A percentile compares a stretch with the other conserved stretches of the same genome.
phyloP scores from a whole-genome alignment of 2,113 vertebrate species.

The Pholis gunnellus region DNA sequence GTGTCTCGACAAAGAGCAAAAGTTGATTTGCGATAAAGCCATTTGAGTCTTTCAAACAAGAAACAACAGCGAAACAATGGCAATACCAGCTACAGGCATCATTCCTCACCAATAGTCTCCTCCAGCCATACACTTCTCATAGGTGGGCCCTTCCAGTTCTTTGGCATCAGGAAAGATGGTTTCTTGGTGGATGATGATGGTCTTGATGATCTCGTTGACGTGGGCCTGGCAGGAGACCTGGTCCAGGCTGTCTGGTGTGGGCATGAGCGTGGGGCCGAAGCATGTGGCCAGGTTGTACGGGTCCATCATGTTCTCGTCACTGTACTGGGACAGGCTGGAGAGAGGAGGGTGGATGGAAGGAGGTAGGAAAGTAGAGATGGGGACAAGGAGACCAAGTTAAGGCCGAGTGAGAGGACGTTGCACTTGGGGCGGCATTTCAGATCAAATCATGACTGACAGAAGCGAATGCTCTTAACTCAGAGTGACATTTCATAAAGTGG shows the following conservation, averaged over 20 bases:
- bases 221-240: constrained; percentile 99
- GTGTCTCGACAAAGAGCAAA: not conserved
- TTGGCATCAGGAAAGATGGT: constrained; percentile 96
- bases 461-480: not conserved
- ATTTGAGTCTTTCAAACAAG: not conserved
- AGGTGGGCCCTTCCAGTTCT: constrained; percentile 95
- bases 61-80: not conserved
- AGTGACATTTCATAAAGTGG: not conserved
- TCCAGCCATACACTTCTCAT: constrained; percentile 99
- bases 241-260: constrained; percentile 95
- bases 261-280: constrained; percentile 98
- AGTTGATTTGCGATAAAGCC: not conserved
- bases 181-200: constrained; percentile 98
- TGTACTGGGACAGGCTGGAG: constrained; percentile 95
- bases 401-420: not conserved
- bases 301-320: constrained; percentile 99
- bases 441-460: not conserved
- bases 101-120: constrained; percentile 95
- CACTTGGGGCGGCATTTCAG: not conserved
- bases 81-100: not conserved
- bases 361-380: not conserved
- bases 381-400: not conserved
- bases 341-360: not conserved
- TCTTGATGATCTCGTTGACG: constrained; percentile 98
- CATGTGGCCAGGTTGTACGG: constrained; percentile 98